Conservation (phyloP, 2,113 vertebrate genomes). For the Psilopsiagon aymara region DNA sequence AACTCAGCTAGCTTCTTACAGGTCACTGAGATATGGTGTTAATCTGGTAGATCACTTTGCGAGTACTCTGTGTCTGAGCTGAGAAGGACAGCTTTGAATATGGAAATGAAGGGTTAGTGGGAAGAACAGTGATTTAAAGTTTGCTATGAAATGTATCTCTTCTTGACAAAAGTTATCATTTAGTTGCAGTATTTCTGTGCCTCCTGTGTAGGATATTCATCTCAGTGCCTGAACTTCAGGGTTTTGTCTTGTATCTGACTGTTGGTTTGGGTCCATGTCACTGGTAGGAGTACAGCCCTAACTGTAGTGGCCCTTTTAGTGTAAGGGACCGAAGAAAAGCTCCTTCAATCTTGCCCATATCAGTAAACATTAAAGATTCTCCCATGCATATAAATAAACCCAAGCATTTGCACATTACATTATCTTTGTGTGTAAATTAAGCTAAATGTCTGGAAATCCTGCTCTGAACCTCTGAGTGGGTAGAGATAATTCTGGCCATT, state of each 20-base stretch:
- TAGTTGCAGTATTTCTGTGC: not conserved
- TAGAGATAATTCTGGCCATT: conserved; percentile 27
- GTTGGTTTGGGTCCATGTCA: not conserved
- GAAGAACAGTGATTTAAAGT: not conserved
- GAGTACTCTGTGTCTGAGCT: not conserved
- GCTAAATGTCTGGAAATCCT: conserved; percentile 19
- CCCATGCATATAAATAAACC: not conserved
- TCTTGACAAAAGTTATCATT: not conserved
- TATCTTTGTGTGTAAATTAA: conserved; percentile 3
- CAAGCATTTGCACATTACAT: not conserved
- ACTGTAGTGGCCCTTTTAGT: not conserved
- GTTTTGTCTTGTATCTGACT: not conserved
- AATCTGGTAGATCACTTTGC: conserved; percentile 33
- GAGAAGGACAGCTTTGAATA: not conserved
- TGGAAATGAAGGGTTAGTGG: not conserved
- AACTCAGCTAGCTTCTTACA: conserved; percentile 49
- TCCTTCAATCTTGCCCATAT: not conserved
- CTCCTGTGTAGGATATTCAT: not conserved
- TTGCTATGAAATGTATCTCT: not conserved
- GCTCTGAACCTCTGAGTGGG: conserved; percentile 1
- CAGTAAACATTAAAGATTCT: not conserved
- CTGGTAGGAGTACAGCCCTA: not conserved
- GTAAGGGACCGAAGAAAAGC: not conserved
- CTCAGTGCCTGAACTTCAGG: not conserved
- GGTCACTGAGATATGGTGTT: not conserved